Base-by-base conservation (phyloP, 2,113 vertebrate species). In the Oryzias curvinotus region DNA sequence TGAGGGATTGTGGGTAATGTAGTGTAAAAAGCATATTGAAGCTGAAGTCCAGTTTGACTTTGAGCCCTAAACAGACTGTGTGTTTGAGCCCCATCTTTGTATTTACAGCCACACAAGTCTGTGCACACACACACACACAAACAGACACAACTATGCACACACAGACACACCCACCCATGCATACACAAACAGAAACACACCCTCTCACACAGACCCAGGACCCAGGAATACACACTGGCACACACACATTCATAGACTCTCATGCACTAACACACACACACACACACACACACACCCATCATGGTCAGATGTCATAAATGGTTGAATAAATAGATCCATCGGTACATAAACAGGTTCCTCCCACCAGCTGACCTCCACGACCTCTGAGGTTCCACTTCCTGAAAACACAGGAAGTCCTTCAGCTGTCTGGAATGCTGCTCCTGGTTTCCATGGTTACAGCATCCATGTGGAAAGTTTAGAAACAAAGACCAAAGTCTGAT, bases 41-140 rank as follows among this genome's bases (percentile, higher is more conserved):
- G 23, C 52, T 75, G 71, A 68, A 62, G 70, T 84, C 57, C 54
- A 67, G 48, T 70, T 71, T 44, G 51, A 64, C 59, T 81, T 69
- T 69, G 81, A 84, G 86, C 86, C 88, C 88, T 88, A 83, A 88
- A 87, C 76, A 79, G 80, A 82, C 80, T 77, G 83, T 86, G 85
- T 84, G 80, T 86, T 83, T 77, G 73, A 88, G 86, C 88, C 88
- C 88, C 83, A 80, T 87, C 15, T 18, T 75, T 80, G 73, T 83
- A 88, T 86, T 77, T 86, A 86, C 88, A 90, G 70, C 66, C 81
- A 88, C 81, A 88, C 82, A 78, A 73, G 83, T 80, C 83, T 81
- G 55, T 68, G 74, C 80, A 70, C 82, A 1, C 68, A 25, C 57
- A 36, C 51, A 57, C 64, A 5, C 62, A n/a, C 77, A 2, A 64